Evolutionary conservation across 2,797 vertebrate species (phyloP), one percentile per base, ranked within the genome.

Genomic region (Cuculus canorus): DNA sequence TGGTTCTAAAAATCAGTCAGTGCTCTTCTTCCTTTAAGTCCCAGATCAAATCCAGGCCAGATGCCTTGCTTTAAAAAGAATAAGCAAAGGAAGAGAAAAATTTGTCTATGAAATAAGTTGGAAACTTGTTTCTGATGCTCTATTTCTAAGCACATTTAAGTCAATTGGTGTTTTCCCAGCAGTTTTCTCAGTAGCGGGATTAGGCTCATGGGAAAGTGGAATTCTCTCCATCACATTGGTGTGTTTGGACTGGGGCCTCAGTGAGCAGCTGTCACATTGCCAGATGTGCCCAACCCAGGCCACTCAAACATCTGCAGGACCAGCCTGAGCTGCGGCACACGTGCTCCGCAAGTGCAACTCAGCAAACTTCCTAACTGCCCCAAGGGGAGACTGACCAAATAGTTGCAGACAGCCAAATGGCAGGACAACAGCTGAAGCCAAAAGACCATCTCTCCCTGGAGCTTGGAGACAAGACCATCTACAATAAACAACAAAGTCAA

Each of bases 41-140:
- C 53, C 52, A 94, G 73, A 91, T 82, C 82, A 97, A 97, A 97
- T 93, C 90, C 94, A 94, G 92, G 94, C 88, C 92, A 95, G 92
- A 96, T 95, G 95, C 86, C 70, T 90, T 43, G 9, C 63, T 94
- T 95, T 30, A 79, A 69, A 82, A 88, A 82, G 83, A 94, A 85
- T 50, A 65, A 92, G 84, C 33, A 75, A 88, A 87, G 48, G 39
- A 91, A 33, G 64, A 17, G 61, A 76, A 47, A 88, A 76, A 23
- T 6, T 45, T 22, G 33, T 16, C 78, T 28, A 39, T 72, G 78
- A 87, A 93, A 92, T 72, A 52, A 94, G 75, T 72, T 60, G 84
- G 86, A 92, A 93, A 65, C 72, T 94, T 88, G 72, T 72, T 93
- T 93, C 76, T 82, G 71, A 81, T 41, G 69, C 61, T 52, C 72